phyloP scores from a whole-genome alignment of 2,113 vertebrate genomes.

The Amazona guildingii region DNA sequence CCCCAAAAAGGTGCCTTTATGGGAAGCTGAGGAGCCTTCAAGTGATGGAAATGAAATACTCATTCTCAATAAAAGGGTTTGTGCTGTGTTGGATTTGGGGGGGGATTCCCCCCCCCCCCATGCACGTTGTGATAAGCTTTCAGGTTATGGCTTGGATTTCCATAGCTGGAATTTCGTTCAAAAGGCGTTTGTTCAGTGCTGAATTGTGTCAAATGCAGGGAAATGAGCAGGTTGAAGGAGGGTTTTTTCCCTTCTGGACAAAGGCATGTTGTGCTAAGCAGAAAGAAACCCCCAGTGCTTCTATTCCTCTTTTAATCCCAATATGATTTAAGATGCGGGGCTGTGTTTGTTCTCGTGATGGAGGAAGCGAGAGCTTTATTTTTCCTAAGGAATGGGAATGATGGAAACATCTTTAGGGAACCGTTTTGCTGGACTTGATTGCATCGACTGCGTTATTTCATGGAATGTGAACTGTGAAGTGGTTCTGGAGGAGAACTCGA shows the following conservation, averaged over 20 bases:
- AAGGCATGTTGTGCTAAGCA: slow-evolving; percentile 43
- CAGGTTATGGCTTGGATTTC: slow-evolving; percentile 52
- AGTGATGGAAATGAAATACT: slow-evolving; percentile 59
- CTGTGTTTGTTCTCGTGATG: neutral
- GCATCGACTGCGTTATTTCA: slow-evolving; percentile 37
- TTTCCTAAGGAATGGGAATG: neutral
- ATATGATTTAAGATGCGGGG: slow-evolving; percentile 29
- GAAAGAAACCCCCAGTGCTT: slow-evolving; percentile 23
- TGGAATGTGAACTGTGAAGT: slow-evolving; percentile 66
- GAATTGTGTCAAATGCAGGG: slow-evolving; percentile 45
- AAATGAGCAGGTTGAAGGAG: slow-evolving; percentile 42
- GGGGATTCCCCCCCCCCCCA: neutral
- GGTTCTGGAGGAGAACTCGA: slow-evolving; percentile 57
- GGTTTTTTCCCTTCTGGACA: slow-evolving; percentile 20
- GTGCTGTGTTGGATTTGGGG: neutral
- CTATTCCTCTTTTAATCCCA: slow-evolving; percentile 42
- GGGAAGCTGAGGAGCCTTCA: slow-evolving; percentile 50
- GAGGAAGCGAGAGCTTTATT: neutral
- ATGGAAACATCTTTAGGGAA: slow-evolving; percentile 60
- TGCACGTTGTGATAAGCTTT: slow-evolving; percentile 10
- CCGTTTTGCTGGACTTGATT: slow-evolving; percentile 64
- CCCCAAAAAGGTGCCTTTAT: slow-evolving; percentile 51
- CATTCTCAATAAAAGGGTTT: slow-evolving; percentile 2
- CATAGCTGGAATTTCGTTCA: slow-evolving; percentile 46
- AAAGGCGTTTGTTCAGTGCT: slow-evolving; percentile 28